phyloP scores from a whole-genome alignment of 2,888 invertebrate genomes.

The Copidosoma aretas region DNA sequence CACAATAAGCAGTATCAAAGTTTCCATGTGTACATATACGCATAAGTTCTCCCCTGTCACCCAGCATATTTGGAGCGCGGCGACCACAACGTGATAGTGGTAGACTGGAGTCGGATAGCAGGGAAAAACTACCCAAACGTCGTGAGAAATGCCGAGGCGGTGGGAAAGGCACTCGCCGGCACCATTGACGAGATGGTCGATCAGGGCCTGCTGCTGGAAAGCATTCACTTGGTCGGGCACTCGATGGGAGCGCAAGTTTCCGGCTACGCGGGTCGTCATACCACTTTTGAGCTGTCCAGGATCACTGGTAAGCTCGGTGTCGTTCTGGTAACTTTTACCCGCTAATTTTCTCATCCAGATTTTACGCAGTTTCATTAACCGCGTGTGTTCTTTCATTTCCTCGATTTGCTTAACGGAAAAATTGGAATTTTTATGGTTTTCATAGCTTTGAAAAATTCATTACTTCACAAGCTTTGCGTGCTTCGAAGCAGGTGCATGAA shows the following conservation, averaged over 20 bases:
- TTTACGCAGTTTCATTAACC: no score
- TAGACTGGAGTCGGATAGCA: slow-evolving; percentile 64
- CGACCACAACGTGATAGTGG: slow-evolving; percentile 61
- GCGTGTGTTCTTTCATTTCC: no score
- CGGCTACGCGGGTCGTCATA: slow-evolving; percentile 44
- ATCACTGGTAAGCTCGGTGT: slow-evolving; percentile 47
- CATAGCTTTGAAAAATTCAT: no score
- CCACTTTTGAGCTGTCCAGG: slow-evolving; percentile 44
- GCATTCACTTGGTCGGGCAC: slow-evolving; percentile 52
- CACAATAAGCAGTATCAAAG: not conserved
- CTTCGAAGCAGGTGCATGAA: no score
- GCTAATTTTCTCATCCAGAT: no score
- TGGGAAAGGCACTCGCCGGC: slow-evolving; percentile 46
- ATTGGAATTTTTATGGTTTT: no score
- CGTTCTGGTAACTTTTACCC: no score
- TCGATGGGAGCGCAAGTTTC: slow-evolving; percentile 55
- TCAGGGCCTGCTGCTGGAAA: slow-evolving; percentile 41
- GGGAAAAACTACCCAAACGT: slow-evolving; percentile 58
- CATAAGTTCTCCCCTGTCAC: not conserved
- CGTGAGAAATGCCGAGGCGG: slow-evolving; percentile 41
- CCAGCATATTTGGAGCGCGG: slow-evolving; percentile 58
- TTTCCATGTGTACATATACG: not conserved
- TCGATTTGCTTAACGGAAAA: no score
- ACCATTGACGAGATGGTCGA: slow-evolving; percentile 46
- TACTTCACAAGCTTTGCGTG: no score